Percentiles rank a stretch among this genome's conserved stretches.
Evolutionary conservation across 2,113 vertebrate genomes (phyloP).

Genomic region (Sisor rabdophorus): DNA sequence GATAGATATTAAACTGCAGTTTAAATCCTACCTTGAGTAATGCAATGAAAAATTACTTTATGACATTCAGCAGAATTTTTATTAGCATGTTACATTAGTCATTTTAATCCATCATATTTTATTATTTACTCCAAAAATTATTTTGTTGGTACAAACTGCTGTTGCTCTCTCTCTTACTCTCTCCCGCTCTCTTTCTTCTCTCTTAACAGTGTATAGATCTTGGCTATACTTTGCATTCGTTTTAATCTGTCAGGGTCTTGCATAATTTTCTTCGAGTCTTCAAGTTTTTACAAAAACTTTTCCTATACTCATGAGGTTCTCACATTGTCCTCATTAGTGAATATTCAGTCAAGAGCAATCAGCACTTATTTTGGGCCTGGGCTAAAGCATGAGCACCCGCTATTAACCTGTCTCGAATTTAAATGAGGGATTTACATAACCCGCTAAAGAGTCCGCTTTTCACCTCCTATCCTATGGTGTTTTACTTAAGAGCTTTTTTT

Average conservation of each 20-base stretch:
- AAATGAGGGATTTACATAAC: slow-evolving; percentile 54
- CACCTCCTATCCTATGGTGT: slow-evolving; percentile 28
- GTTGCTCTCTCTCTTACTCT: not conserved
- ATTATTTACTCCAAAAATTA: not conserved
- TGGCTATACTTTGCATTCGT: not conserved
- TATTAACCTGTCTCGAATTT: slow-evolving; percentile 55
- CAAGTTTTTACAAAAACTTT: not conserved
- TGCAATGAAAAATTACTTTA: not conserved
- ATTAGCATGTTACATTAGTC: not conserved
- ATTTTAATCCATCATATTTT: not conserved
- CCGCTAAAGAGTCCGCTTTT: slow-evolving; percentile 39
- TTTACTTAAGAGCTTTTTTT: slow-evolving; percentile 26
- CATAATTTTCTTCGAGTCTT: not conserved
- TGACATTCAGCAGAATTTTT: not conserved
- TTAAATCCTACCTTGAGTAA: not conserved
- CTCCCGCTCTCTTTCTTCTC: slow-evolving; percentile 7
- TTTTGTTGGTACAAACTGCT: not conserved
- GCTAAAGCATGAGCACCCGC: slow-evolving; percentile 28
- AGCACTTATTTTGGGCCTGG: slow-evolving; percentile 43
- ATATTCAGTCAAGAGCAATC: slow-evolving; percentile 44
- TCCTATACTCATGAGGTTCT: not conserved
- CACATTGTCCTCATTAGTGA: slow-evolving; percentile 28
- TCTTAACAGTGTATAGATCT: not conserved
- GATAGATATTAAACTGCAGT: too few species aligned
- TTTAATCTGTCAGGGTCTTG: slow-evolving; percentile 8